A percentile compares a stretch with the other conserved stretches of the same genome.
Conservation (phyloP, 2,113 vertebrate genomes). For the Melanerpes formicivorus region DNA sequence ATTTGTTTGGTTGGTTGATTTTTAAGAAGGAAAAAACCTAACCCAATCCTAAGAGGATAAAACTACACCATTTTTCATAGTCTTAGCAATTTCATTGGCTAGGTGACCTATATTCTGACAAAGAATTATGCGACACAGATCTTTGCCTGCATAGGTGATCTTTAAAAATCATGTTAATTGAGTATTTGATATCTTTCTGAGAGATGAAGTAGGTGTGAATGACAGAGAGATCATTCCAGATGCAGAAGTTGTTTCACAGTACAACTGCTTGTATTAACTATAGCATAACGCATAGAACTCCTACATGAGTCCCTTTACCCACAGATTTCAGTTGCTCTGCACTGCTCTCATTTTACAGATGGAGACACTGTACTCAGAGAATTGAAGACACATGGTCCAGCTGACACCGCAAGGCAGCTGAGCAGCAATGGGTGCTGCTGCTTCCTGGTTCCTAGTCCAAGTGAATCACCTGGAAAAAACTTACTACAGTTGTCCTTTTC, state of each 20-base stretch:
- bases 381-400: background rate
- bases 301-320: background rate
- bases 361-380: background rate
- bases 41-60: background rate
- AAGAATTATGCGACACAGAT: slow-evolving; percentile 14
- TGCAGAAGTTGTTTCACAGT: background rate
- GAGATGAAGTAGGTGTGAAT: slow-evolving; percentile 11
- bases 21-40: background rate
- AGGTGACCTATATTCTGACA: background rate
- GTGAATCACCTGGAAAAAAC: background rate
- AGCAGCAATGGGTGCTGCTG: background rate
- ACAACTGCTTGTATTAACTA: background rate
- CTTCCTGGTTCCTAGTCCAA: background rate
- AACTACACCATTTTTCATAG: background rate
- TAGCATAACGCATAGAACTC: background rate
- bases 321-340: slow-evolving; percentile 16
- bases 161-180: background rate
- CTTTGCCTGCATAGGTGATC: background rate
- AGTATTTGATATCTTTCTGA: slow-evolving; percentile 28
- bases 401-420: background rate
- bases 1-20: background rate
- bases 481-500: background rate
- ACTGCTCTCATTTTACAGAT: slow-evolving; percentile 13
- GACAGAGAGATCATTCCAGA: background rate
- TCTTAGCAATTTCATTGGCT: slow-evolving; percentile 33